phyloP scores from a whole-genome alignment of 1,140 invertebrate species.

The Drosophila eugracilis region DNA sequence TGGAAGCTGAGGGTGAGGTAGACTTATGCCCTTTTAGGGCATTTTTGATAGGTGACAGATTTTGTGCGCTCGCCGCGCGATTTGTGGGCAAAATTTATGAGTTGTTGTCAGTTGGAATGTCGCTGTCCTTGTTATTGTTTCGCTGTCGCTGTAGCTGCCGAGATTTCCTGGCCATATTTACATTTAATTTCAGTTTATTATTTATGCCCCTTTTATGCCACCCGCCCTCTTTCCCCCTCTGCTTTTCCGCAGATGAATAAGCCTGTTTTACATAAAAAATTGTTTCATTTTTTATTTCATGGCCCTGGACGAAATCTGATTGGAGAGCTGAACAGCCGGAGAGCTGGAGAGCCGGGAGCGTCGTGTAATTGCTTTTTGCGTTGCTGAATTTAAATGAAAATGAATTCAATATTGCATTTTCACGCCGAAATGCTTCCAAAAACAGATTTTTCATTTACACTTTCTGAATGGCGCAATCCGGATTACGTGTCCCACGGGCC shows the following conservation, averaged over 20 bases:
- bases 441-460: conserved; percentile 85
- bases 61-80: conserved; percentile 68
- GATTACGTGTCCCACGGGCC: conserved; percentile 83
- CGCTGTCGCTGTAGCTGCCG: conserved; percentile 3
- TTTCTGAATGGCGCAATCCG: conserved; percentile 84
- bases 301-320: conserved; percentile 22
- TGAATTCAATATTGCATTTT: conserved; percentile 85
- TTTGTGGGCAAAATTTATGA: conserved; percentile 80
- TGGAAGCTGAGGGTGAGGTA: neutral
- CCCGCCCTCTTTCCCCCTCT: no score
- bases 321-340: conserved; percentile 6
- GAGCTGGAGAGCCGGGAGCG: neutral
- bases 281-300: conserved; percentile 60
- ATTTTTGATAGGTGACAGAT: conserved; percentile 84
- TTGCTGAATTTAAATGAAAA: conserved; percentile 84
- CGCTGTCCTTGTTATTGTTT: conserved; percentile 34
- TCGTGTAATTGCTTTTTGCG: conserved; percentile 80
- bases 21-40: conserved; percentile 82
- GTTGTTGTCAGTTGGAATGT: conserved; percentile 59
- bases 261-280: conserved; percentile 67
- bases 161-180: conserved; percentile 61
- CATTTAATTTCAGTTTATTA: conserved; percentile 75
- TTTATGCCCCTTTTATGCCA: conserved; percentile 51
- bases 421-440: conserved; percentile 84
- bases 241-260: neutral